Evolutionary conservation across 1,140 invertebrate genomes (phyloP), one percentile per base, ranked within the genome.

Genomic region (Pantala flavescens): DNA sequence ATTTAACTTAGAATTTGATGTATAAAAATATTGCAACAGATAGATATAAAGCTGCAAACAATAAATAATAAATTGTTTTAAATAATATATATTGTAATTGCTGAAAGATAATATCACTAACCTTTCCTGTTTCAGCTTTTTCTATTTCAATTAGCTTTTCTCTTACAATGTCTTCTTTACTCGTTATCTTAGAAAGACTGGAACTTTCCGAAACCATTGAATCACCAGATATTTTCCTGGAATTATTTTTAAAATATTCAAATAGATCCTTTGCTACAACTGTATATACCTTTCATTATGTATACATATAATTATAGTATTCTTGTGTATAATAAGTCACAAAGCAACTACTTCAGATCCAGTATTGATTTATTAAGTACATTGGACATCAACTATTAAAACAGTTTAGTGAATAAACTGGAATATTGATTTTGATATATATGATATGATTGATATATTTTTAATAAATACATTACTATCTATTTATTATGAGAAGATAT

Each of bases 81-180:
- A n/a, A n/a, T n/a, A n/a, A n/a, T n/a, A n/a, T n/a, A n/a, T n/a
- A n/a, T n/a, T n/a, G n/a, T n/a, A n/a, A n/a, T n/a, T n/a, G n/a
- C n/a, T 55, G 23, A 74, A 24, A 76, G 28, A 43, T 43, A 23
- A 24, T 36, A 71, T 73, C 75, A 85, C 87, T 88, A 84, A 94
- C 95, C 82, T 92, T 93, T 77, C 95, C 94, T 10, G 93, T 96
- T 88, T 97, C 93, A 0, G 93, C 84, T 82, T 94, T 95, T 81
- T 97, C 95, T 2, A 85, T 85, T 84, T 96, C 93, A 78, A 97
- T 96, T 2, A 97, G 84, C 83, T 95, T 93, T 78, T 90, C 86
- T 24, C 86, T 86, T 23, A 80, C 80, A 74, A 77, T 84, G 79
- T 76, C 83, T 12, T 82, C 82, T 63, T 19, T 19, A 74, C 77